phyloP scores from a whole-genome alignment of 1,140 invertebrate genomes.

The Conus betulinus region DNA sequence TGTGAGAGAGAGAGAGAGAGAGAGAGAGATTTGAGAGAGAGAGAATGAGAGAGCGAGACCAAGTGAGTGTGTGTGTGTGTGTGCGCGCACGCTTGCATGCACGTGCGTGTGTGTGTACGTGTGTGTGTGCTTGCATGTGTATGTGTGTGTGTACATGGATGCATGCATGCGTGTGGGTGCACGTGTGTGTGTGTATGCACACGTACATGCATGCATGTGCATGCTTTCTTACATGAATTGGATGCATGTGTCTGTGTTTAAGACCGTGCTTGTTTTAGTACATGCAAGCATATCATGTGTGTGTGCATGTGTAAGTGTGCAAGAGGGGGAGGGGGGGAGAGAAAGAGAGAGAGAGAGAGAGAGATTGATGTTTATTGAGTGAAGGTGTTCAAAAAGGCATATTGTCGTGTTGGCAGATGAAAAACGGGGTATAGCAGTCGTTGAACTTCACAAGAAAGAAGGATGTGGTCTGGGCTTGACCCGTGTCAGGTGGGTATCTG shows the following conservation, averaged over 20 bases:
- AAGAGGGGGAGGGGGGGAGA: too few species aligned
- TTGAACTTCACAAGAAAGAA: slow-evolving; percentile 70
- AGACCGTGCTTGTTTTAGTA: too few species aligned
- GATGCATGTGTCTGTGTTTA: too few species aligned
- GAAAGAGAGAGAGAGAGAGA: too few species aligned
- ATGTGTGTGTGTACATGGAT: background rate
- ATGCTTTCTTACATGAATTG: too few species aligned
- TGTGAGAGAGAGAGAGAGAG: background rate
- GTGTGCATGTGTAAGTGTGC: too few species aligned
- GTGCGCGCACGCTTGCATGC: background rate
- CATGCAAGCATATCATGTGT: background rate
- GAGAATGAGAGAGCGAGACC: too few species aligned
- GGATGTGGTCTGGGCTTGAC: slow-evolving; percentile 72
- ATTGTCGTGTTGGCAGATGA: slow-evolving; percentile 56
- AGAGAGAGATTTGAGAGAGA: too few species aligned
- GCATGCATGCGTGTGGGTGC: background rate
- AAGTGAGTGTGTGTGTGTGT: slow-evolving; percentile 5
- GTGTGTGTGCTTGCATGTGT: background rate
- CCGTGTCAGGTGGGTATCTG: slow-evolving; percentile 65
- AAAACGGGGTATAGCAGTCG: slow-evolving; percentile 58
- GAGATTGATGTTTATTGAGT: too few species aligned
- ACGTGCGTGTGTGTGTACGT: background rate
- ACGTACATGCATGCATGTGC: background rate
- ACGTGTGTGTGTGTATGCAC: background rate
- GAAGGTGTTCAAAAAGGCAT: too few species aligned